Percentiles rank a stretch among this genome's conserved stretches.
These are phyloP conservation scores for Chaetophractus vellerosus DNA, from an alignment of 2,797 vertebrate species.

Conservation along the genomic window DNA sequence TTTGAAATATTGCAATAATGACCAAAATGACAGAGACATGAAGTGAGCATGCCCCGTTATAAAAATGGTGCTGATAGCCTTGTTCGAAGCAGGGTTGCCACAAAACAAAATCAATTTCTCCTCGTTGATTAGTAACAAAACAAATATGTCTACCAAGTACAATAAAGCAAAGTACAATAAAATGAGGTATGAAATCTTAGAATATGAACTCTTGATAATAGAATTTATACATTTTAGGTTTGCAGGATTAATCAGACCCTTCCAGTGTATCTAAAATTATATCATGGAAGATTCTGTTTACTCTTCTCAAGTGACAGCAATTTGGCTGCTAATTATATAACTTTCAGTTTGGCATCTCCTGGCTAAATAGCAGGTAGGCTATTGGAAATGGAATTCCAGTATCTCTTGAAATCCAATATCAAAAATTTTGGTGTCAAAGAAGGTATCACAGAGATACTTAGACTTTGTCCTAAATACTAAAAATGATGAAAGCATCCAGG, in stretches of 20 bases:
- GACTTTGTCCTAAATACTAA: not conserved
- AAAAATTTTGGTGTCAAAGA: not conserved
- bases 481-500: not conserved
- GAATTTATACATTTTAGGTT: not conserved
- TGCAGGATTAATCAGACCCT: not conserved
- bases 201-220: not conserved
- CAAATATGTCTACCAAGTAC: too few relatives aligned
- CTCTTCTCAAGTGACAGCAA: not conserved
- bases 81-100: too few relatives aligned
- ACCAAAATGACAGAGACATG: too few relatives aligned
- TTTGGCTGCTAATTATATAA: not conserved
- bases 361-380: not conserved
- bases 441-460: not conserved
- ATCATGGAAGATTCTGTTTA: not conserved
- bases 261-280: not conserved
- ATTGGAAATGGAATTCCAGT: not conserved
- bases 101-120: too few relatives aligned
- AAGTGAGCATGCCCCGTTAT: too few relatives aligned
- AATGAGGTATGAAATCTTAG: not conserved
- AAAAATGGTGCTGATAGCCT: too few relatives aligned
- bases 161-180: too few relatives aligned
- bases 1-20: too few relatives aligned
- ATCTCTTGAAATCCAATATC: not conserved
- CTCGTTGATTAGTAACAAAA: too few relatives aligned
- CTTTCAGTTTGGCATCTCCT: not conserved